A percentile compares a stretch with the other conserved stretches of the same genome.
phyloP scores from a whole-genome alignment of 2,797 vertebrate genomes.

The Otus scops region DNA sequence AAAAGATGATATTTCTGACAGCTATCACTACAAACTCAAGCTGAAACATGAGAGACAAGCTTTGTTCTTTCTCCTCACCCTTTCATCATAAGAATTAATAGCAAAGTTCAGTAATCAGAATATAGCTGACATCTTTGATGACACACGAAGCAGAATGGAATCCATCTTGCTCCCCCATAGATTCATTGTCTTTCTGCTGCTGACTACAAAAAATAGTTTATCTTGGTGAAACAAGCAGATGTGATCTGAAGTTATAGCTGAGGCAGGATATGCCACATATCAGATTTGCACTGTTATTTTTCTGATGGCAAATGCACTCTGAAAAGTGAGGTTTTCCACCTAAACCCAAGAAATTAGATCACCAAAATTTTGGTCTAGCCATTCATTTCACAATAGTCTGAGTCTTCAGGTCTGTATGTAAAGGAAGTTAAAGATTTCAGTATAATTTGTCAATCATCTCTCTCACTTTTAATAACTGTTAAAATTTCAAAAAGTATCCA shows the following conservation, averaged over 20 bases:
- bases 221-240: not conserved
- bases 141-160: not conserved
- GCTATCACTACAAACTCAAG: not conserved
- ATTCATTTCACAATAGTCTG: not conserved
- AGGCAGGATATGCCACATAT: not conserved
- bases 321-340: not conserved
- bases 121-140: not conserved
- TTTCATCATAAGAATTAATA: slow-evolving; percentile 5
- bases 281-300: not conserved
- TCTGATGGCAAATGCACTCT: not conserved
- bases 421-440: not conserved
- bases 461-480: not conserved
- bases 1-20: slow-evolving; percentile 15
- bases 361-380: not conserved
- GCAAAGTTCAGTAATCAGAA: not conserved
- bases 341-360: not conserved
- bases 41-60: not conserved
- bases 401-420: not conserved
- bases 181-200: not conserved
- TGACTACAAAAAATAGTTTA: not conserved
- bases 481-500: not conserved
- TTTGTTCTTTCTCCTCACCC: not conserved
- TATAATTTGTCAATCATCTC: not conserved
- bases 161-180: not conserved
- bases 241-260: not conserved